Base-by-base conservation (phyloP, 2,888 invertebrate genomes). In the Aphidoletes aphidimyza region DNA sequence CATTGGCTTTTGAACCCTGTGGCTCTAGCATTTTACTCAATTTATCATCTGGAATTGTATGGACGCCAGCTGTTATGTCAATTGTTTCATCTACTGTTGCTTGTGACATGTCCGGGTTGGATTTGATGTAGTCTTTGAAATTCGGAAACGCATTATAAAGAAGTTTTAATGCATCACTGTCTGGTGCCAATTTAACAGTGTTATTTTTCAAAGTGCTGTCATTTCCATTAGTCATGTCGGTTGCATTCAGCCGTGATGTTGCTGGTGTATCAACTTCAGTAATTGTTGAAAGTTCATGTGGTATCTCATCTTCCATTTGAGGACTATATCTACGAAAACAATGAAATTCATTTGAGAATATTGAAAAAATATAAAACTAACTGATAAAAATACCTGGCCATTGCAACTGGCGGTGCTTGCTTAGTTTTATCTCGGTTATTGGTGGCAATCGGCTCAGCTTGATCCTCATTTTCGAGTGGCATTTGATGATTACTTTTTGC, bases 231-330 rank as follows among this genome's bases (percentile, higher is more conserved):
- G 36, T 83, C 17, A 17, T 30, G 45, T 83, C 49, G 8, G 84
- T 85, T 26, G 84, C 47, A 84, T 86, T 85, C 11, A 86, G 19
- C 84, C 85, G 85, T n/a, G 91, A 89, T 85, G 93, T 93, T 86
- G 91, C 92, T 0, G 93, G 93, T 0, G 94, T 94, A 86, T 94
- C 94, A 2, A 93, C 92, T 89, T 94, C 94, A 0, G 93, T 89
- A 78, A 94, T 94, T 0, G 94, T 94, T 9, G 94, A 94, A 78
- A 94, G 89, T 88, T 94, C 94, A 87, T 93, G 94, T 0, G 87
- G 88, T 54, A 88, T 78, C 3, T 89, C 89, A 59, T 88, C 88
- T 1, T 84, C 86, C n/a, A 89, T 85, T 78, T 89, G 88, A 0
- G 90, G 90, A 86, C 89, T 90, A 83, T 88, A 89, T 0, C 89